These are phyloP conservation scores for Drosophila ironensis DNA, from an alignment of 1,140 invertebrate species.

Conservation along the genomic window DNA sequence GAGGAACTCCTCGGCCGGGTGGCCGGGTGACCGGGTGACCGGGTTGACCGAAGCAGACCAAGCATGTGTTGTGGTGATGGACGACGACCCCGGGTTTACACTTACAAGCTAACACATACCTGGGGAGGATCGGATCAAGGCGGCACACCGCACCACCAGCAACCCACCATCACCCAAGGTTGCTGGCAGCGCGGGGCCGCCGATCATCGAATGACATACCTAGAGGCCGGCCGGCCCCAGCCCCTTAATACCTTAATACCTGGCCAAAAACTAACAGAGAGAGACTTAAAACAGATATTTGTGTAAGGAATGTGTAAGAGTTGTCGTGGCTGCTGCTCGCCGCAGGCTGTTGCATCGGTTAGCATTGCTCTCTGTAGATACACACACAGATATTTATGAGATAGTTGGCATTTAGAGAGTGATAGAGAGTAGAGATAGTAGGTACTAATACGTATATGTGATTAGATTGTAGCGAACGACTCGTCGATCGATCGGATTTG, in stretches of 20 bases:
- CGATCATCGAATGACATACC: conserved; percentile 23
- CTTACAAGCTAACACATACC: conserved; percentile 73
- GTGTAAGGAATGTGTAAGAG: conserved; percentile 13
- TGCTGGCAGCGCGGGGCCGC: not conserved
- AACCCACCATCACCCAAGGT: not conserved
- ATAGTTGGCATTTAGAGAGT: conserved; percentile 63
- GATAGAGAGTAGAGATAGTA: conserved; percentile 63
- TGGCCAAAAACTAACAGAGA: conserved; percentile 57
- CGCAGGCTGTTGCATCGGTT: conserved; percentile 47
- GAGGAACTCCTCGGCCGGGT: conserved; percentile 48
- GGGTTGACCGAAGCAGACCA: not conserved
- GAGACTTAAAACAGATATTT: conserved; percentile 57
- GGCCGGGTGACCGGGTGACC: not conserved
- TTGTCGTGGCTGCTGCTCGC: conserved; percentile 29
- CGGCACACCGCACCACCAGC: not conserved
- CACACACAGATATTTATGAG: conserved; percentile 41
- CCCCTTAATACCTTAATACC: too few species aligned
- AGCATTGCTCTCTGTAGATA: conserved; percentile 52
- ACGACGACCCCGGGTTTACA: conserved; percentile 7
- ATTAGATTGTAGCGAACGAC: conserved; percentile 61
- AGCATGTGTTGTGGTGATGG: not conserved
- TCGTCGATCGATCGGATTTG: conserved; percentile 51
- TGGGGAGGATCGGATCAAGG: conserved; percentile 28
- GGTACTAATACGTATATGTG: conserved; percentile 65
- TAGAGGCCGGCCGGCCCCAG: conserved; percentile 9